Base-by-base conservation (phyloP, 1,140 invertebrate species). In the Mamestra configurata region DNA sequence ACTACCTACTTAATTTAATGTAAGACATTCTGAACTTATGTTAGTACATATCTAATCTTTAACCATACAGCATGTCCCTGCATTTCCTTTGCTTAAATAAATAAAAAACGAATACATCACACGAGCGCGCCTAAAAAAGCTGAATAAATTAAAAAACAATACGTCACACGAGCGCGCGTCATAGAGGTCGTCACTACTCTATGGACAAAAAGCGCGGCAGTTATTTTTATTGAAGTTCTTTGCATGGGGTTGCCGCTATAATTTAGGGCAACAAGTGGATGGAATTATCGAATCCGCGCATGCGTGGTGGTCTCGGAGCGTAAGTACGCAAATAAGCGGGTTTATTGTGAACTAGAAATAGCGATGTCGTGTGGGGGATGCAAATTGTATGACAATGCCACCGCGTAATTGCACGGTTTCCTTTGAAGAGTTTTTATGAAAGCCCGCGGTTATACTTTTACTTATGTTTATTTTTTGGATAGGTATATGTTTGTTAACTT, bases 251-350 rank as follows among this genome's bases (percentile, higher is more conserved):
- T 84, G 85, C 79, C 82, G 77, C 79, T 85, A 82, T 91, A 89
- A 92, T 92, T 93, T 92, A 79, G 90, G 87, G 87, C 88, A 89
- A 88, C 86, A 92, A 91, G 89, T 90, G 88, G 79, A 77, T 85
- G 79, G 57, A 86, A 93, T 92, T 94, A 93, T 88, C 84, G 61
- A 82, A 88, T 88, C 86, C 90, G 89, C 91, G 92, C 92, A 94
- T 94, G 92, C 92, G 91, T 89, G 90, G 92, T 93, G 91, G 89
- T 90, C 90, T 84, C 87, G 77, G 43, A 46, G 68, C 20, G 73
- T 88, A 85, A 86, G 80, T 87, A 87, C 86, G 88, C 88, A 91
- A 91, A 91, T 90, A 89, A 87, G 84, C 72, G 77, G 78, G 70
- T 84, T 76, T 77, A 66, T 83, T 70, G 13, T 53, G 49, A 20